Base-by-base conservation (phyloP, 2,797 vertebrate genomes). In the Amazonetta brasiliensis region DNA sequence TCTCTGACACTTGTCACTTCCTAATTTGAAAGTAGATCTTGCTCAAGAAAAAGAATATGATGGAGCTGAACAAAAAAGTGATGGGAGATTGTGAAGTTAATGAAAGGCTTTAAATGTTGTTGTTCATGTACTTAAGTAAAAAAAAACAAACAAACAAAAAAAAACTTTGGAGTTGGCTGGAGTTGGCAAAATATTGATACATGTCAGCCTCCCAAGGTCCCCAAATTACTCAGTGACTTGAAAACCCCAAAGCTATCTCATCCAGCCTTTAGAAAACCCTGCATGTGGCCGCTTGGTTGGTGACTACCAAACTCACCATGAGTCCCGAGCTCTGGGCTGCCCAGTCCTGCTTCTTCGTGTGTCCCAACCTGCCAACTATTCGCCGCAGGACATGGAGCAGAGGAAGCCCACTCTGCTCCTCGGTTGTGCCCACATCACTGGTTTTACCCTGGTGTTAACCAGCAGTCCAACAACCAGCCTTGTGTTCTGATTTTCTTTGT, bases 371-470 rank as follows among this genome's bases (percentile, higher is more conserved):
- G n/a, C n/a, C 12, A 2, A 9, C 7, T 84, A 13, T 35, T 68
- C 13, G 0, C 28, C 41, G 50, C 33, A 66, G 55, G 37, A 9
- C 1, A 1, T 0, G 48, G 35, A 72, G 39, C 30, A 64, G 30
- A 41, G 60, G 62, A 72, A 64, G 35, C 39, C 77, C 2, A 0
- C 43, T 84, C 44, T 21, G 13, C 8, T 68, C n/a, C 28, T 8
- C 3, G 4, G 10, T 46, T 84, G 67, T 74, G 15, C 30, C 11
- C 12, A 7, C 12, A 23, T 78, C 13, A 0, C 52, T 72, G 63
- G 4, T 33, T 76, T 54, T 82, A 84, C 6, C 30, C 22, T 3
- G 50, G 3, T 35, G 7, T 6, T 41, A 54, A n/a, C 41, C n/a
- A 43, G 28, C 60, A 72, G 31, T 30, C 50, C 15, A 26, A 69